Conservation (phyloP, 2,888 invertebrate species). For the Drepana falcataria region DNA sequence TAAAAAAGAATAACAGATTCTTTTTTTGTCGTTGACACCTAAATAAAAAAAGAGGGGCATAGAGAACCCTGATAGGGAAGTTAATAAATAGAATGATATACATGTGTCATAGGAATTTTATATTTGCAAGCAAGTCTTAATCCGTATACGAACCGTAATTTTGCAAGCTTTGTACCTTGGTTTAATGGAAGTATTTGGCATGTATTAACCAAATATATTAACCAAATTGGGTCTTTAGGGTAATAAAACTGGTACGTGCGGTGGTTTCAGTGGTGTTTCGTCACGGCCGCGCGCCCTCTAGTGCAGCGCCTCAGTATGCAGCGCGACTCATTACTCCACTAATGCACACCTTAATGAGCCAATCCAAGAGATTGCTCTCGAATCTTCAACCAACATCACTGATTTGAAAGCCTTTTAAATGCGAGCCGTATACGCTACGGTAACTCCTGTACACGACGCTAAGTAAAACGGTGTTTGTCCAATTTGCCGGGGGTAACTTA, state of each 20-base stretch:
- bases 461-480: conserved; percentile 1
- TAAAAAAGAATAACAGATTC: no score
- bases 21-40: no score
- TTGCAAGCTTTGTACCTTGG: no score
- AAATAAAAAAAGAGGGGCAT: no score
- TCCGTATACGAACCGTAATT: no score
- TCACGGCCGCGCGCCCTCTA: conserved; percentile 32
- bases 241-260: conserved; percentile 15
- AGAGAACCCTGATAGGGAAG: no score
- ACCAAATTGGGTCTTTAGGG: background rate
- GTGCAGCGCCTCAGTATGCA: conserved; percentile 50
- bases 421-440: conserved; percentile 40
- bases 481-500: conserved; percentile 5
- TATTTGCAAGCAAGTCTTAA: no score
- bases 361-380: conserved; percentile 77
- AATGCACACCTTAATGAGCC: conserved; percentile 75
- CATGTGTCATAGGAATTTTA: no score
- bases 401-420: conserved; percentile 69
- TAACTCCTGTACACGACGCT: background rate
- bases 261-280: conserved; percentile 1
- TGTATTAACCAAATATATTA: no score
- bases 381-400: conserved; percentile 69
- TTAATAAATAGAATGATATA: no score
- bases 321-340: conserved; percentile 76
- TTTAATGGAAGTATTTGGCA: no score